Evolutionary conservation across 2,888 invertebrate genomes (phyloP), one percentile per base, ranked within the genome.

Genomic region (Volucella inanis): DNA sequence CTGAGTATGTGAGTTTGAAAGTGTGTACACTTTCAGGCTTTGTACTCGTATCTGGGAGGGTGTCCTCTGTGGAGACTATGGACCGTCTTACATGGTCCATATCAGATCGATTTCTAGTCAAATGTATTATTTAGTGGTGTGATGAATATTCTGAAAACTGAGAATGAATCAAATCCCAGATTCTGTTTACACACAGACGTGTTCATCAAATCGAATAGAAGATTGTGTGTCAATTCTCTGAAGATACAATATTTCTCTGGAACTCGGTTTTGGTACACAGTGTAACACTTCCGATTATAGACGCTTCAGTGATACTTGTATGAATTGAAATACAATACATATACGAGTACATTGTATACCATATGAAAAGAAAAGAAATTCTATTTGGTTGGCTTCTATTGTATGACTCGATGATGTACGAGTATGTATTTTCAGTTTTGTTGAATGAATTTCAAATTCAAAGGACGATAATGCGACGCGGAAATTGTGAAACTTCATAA

Each of bases 61-160:
- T 43, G 45, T 10, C 8, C n/a, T 31, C 8, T 22, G 10, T 6
- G 47, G n/a, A 14, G 11, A 31, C 9, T 38, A 12, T 8, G 12
- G 11, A 38, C 15, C 38, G 12, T 38, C 11, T 2, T 11, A 31
- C 6, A n/a, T 18, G 12, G n/a, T 1, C 31, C 31, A 14, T 11
- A 9, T 50, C 52, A 52, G 62, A 72, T 62, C 43, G 61, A 62
- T 61, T 52, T 62, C 52, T 52, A 22, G 62, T 52, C 45, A 45
- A 43, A 31, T 72, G 72, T 61, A 72, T 72, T 72, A 62, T 72
- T 72, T 62, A 72, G 61, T 43, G 43, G 41, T 3, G 18, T 39
- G 31, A n/a, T 18, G n/a, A 49, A 3, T 1, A 31, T 31, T 31
- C 6, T 31, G 31, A 31, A 6, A 6, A 31, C 31, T 6, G n/a